Conservation (phyloP, 2,797 vertebrate species). For the Cheirogaleus major region DNA sequence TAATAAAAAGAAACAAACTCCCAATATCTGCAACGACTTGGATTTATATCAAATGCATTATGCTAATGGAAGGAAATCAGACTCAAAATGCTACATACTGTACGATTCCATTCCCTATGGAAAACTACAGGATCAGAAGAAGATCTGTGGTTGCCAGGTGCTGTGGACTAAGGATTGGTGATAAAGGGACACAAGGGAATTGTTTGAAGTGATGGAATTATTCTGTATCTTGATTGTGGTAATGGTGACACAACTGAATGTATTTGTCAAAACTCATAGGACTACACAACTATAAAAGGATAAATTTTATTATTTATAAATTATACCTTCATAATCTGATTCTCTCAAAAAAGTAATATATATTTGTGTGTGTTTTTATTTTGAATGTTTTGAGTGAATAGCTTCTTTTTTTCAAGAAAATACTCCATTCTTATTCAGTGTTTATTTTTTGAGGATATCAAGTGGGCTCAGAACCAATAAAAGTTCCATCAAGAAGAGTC, state of each 20-base stretch:
- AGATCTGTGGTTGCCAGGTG: neutral
- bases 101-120: neutral
- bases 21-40: neutral
- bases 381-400: conserved; percentile 34
- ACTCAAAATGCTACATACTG: neutral
- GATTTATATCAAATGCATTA: neutral
- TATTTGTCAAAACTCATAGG: neutral
- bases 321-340: neutral
- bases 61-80: neutral
- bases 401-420: neutral
- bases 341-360: neutral
- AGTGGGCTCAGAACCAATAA: neutral
- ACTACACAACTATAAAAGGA: neutral
- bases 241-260: neutral
- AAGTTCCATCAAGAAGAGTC: neutral
- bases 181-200: neutral
- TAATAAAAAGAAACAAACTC: neutral
- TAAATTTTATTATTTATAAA: neutral
- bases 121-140: neutral
- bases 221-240: neutral
- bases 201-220: neutral
- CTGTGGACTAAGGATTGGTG: neutral
- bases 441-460: conserved; percentile 24
- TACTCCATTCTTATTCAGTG: neutral
- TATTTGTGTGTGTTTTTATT: neutral